Base-by-base conservation (phyloP, 1,140 invertebrate genomes). In the Sitophilus oryzae region DNA sequence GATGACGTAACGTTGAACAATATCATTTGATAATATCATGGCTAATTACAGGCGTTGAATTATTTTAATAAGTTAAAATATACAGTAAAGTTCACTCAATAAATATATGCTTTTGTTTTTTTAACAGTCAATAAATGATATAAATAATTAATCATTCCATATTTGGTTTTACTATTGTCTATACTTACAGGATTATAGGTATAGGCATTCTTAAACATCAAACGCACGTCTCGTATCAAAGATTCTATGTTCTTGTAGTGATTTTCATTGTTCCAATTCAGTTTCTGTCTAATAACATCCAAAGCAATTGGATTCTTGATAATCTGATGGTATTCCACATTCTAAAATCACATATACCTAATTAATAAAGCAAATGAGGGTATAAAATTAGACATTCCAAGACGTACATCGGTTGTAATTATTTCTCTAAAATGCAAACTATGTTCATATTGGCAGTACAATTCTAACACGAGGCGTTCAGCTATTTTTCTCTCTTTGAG, bases 171-270 rank as follows among this genome's bases (percentile, higher is more conserved):
- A 14, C n/a, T 22, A 45, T 23, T 8, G 6, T 14, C 15, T 19
- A 25, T 52, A 79, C 82, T 83, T 79, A 92, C 90, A 63, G 83
- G 74, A 77, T 93, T 93, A 70, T 84, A 93, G 11, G 76, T 78
- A 68, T 86, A 88, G 45, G 89, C 92, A 74, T 93, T 93, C 69
- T 82, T 84, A 73, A 95, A 93, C 69, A 95, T 86, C 55, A 90
- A 78, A 54, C 88, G 80, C 45, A 91, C 82, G 73, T 95, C 92
- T 38, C 79, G 74, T 43, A 94, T 78, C 66, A 93, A 85, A 60
- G 88, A 82, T 61, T 83, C 78, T 40, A 90, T 77, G 63, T 80
- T 79, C 58, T 80, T 78, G 72, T 94, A 94, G 68, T 86, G 84
- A 65, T 82, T 77, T 36, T 79, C 76, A 65, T 79, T 77, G 58